Conservation (phyloP, 2,888 invertebrate genomes). For the Drosophila neutralis region DNA sequence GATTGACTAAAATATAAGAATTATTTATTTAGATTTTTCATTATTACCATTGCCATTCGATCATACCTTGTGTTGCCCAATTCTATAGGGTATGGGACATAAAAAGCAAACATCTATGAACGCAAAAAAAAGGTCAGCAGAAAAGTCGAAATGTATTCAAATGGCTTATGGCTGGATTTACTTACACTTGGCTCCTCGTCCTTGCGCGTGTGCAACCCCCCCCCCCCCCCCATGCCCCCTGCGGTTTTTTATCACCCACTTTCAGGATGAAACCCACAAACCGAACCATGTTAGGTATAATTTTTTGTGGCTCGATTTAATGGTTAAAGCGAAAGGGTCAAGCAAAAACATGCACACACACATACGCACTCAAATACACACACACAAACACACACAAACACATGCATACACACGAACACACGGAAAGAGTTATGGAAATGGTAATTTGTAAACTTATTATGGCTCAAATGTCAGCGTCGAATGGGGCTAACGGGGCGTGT, state of each 20-base stretch:
- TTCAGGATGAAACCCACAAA: slow-evolving; percentile 31
- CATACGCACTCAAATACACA: background rate
- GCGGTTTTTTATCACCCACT: slow-evolving; percentile 61
- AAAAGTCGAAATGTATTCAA: slow-evolving; percentile 71
- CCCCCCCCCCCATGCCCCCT: background rate
- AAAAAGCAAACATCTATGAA: slow-evolving; percentile 20
- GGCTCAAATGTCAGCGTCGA: slow-evolving; percentile 33
- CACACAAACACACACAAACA: background rate
- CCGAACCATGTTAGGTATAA: slow-evolving; percentile 39
- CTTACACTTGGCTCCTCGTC: slow-evolving; percentile 65
- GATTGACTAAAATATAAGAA: background rate
- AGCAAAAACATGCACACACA: slow-evolving; percentile 30
- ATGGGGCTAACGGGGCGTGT: slow-evolving; percentile 47
- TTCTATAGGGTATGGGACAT: background rate
- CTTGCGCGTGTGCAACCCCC: background rate
- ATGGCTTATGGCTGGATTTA: slow-evolving; percentile 72
- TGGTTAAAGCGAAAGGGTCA: slow-evolving; percentile 57
- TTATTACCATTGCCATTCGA: too few relatives aligned
- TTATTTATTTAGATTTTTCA: rapidly evolving
- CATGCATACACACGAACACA: background rate
- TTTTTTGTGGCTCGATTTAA: slow-evolving; percentile 59
- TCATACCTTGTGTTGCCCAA: too few relatives aligned
- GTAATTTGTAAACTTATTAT: slow-evolving; percentile 73
- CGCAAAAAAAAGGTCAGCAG: slow-evolving; percentile 42
- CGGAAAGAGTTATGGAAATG: slow-evolving; percentile 54